A percentile compares a stretch with the other conserved stretches of the same genome.
Evolutionary conservation across 1,140 invertebrate genomes (phyloP).

Genomic region (Pseudomyrmex gracilis): DNA sequence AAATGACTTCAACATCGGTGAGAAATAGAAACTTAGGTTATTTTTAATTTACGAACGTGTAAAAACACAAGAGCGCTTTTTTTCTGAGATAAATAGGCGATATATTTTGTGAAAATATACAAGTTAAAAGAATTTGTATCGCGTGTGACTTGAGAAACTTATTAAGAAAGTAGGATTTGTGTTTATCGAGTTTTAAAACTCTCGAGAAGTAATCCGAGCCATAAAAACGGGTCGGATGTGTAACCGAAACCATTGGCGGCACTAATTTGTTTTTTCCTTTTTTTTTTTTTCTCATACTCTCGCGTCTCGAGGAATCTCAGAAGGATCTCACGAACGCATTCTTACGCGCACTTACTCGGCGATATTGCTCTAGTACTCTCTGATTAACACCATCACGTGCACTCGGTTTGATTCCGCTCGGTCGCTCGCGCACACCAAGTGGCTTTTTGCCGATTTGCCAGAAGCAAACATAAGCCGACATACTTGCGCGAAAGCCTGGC

Average conservation of each 20-base stretch:
- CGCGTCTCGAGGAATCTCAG: background rate
- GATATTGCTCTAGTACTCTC: conserved; percentile 50
- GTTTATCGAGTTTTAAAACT: too few relatives aligned
- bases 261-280: too few relatives aligned
- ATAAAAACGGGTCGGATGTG: background rate
- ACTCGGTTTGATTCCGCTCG: conserved; percentile 22
- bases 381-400: conserved; percentile 62
- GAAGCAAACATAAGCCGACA: background rate
- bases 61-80: too few relatives aligned
- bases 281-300: background rate
- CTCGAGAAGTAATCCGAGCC: background rate
- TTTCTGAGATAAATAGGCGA: too few relatives aligned
- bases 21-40: too few relatives aligned
- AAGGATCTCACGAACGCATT: conserved; percentile 31
- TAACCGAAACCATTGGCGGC: background rate
- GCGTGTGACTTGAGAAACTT: too few relatives aligned
- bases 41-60: too few relatives aligned
- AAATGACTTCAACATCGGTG: background rate
- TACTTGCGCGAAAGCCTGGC: conserved; percentile 36
- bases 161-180: too few relatives aligned
- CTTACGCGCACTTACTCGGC: background rate
- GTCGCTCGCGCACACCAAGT: conserved; percentile 18
- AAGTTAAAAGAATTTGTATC: too few relatives aligned
- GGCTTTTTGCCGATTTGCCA: conserved; percentile 52
- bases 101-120: too few relatives aligned